These are phyloP conservation scores for Anastrepha ludens DNA, from an alignment of 1,140 invertebrate genomes.

Conservation along the genomic window DNA sequence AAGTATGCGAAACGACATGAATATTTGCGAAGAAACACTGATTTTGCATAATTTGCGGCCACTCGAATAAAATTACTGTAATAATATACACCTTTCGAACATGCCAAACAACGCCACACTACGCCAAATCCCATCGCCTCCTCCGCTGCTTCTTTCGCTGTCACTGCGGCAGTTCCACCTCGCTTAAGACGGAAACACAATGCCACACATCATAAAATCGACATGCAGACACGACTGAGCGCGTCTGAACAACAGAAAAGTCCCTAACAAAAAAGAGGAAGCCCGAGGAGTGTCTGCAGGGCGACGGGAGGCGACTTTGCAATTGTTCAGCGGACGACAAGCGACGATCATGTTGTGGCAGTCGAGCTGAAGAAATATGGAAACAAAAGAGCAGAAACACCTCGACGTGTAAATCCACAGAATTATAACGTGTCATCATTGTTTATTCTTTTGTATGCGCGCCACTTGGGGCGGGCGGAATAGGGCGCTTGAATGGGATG, in stretches of 20 bases:
- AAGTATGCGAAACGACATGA: slow-evolving; percentile 28
- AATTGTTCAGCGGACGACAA: slow-evolving; percentile 46
- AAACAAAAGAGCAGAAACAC: slow-evolving; percentile 53
- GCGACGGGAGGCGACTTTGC: background rate
- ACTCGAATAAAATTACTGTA: slow-evolving; percentile 53
- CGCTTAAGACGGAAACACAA: slow-evolving; percentile 54
- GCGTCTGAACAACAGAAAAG: background rate
- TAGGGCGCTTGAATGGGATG: background rate
- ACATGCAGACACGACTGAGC: slow-evolving; percentile 50
- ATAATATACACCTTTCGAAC: slow-evolving; percentile 52
- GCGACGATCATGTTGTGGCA: slow-evolving; percentile 37
- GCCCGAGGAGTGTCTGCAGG: background rate
- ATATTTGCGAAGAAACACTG: slow-evolving; percentile 50
- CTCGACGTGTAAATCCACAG: slow-evolving; percentile 34
- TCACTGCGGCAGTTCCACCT: background rate
- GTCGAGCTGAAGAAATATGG: slow-evolving; percentile 45
- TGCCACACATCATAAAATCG: slow-evolving; percentile 53
- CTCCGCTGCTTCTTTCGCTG: background rate
- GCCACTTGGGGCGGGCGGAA: slow-evolving; percentile 12
- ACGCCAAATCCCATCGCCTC: background rate
- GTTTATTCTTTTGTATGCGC: slow-evolving; percentile 43
- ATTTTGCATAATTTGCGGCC: slow-evolving; percentile 54
- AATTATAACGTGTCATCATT: slow-evolving; percentile 55
- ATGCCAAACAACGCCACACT: background rate
- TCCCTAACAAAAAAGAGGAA: background rate